phyloP scores from a whole-genome alignment of 2,888 invertebrate genomes.

The Marasmarcha lunaedactyla region DNA sequence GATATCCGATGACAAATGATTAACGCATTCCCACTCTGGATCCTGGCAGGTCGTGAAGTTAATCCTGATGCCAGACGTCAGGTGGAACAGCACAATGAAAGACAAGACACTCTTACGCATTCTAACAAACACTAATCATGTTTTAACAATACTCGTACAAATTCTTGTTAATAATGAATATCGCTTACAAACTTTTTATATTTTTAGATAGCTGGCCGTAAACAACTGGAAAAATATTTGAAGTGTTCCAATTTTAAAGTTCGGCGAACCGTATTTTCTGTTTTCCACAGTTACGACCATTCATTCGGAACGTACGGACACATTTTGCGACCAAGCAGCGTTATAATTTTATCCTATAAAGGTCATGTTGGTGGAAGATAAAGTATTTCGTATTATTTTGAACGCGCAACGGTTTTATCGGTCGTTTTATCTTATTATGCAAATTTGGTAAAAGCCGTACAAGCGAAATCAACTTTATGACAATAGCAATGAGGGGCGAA shows the following conservation, averaged over 20 bases:
- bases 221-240: too few species aligned
- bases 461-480: too few species aligned
- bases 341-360: constrained; percentile 15
- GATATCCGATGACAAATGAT: constrained; percentile 38
- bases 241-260: constrained; percentile 15
- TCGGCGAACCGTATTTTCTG: constrained; percentile 17
- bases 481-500: too few species aligned
- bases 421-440: too few species aligned
- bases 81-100: constrained; percentile 20
- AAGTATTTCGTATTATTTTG: constrained; percentile 9
- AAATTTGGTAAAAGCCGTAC: too few species aligned
- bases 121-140: not conserved
- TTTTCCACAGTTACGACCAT: too few species aligned
- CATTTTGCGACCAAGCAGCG: not conserved
- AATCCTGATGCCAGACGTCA: constrained; percentile 34
- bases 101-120: constrained; percentile 11
- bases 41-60: constrained; percentile 51
- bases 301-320: not conserved
- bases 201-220: not conserved
- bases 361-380: constrained; percentile 18
- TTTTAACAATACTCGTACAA: too few species aligned
- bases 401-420: too few species aligned
- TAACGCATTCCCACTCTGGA: constrained; percentile 53
- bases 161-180: not conserved
- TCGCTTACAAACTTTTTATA: constrained; percentile 8